phyloP scores from a whole-genome alignment of 2,888 invertebrate species.

The Chalcosyrphus nemorum region DNA sequence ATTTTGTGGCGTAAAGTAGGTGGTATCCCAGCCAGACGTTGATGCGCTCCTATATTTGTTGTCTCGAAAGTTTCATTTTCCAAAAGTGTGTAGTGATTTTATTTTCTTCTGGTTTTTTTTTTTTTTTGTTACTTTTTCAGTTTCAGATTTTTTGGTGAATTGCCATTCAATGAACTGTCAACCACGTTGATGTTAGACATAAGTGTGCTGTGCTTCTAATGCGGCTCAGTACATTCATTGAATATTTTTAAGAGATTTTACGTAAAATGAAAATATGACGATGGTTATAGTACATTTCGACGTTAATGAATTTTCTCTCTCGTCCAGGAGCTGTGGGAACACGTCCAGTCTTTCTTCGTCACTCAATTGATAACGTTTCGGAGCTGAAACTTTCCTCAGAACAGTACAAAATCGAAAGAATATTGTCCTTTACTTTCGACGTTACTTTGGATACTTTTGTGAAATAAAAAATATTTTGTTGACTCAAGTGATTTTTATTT shows the following conservation, averaged over 20 bases:
- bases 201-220: conserved; percentile 56
- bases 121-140: conserved; percentile 53
- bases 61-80: conserved; percentile 53
- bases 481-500: conserved; percentile 23
- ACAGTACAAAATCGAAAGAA: background rate
- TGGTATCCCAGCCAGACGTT: conserved; percentile 53
- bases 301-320: conserved; percentile 70
- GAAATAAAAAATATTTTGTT: conserved; percentile 17
- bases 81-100: conserved; percentile 55
- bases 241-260: conserved; percentile 66
- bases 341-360: conserved; percentile 72
- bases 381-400: conserved; percentile 50
- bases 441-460: conserved; percentile 16
- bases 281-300: conserved; percentile 69
- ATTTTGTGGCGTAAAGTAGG: conserved; percentile 30
- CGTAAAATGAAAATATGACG: conserved; percentile 69
- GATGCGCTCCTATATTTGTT: conserved; percentile 46
- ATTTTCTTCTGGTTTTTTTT: conserved; percentile 26
- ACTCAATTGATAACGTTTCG: conserved; percentile 73
- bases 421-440: background rate
- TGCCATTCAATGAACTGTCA: conserved; percentile 73
- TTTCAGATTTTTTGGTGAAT: conserved; percentile 68
- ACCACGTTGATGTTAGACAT: conserved; percentile 70
- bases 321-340: conserved; percentile 72
- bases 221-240: conserved; percentile 64